phyloP scores from a whole-genome alignment of 1,140 invertebrate species.

The Rhopalosiphum maidis region DNA sequence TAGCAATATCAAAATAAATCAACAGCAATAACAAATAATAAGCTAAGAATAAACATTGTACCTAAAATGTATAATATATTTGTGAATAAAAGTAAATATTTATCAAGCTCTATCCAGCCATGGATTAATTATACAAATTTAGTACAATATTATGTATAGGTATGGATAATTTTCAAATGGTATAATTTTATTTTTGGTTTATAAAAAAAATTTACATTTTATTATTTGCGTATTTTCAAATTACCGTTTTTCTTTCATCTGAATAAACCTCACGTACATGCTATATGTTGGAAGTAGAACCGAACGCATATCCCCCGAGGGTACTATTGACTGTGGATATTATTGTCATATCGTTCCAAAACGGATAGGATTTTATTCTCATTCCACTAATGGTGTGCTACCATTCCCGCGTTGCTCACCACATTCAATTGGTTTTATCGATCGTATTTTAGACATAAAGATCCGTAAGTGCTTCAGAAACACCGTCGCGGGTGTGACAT shows the following conservation, averaged over 20 bases:
- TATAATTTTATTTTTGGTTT: background rate
- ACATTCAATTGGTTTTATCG: conserved; percentile 25
- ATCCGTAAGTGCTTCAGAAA: conserved; percentile 17
- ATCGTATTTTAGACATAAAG: conserved; percentile 14
- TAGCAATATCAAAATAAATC: too few species aligned
- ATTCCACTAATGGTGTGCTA: conserved; percentile 38
- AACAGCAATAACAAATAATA: background rate
- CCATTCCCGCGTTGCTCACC: conserved; percentile 12
- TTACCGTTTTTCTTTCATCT: background rate
- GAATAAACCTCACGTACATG: conserved; percentile 38
- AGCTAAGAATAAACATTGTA: background rate
- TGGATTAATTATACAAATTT: background rate
- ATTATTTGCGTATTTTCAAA: background rate
- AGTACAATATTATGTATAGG: background rate
- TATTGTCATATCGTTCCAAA: conserved; percentile 53
- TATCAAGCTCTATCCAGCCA: background rate
- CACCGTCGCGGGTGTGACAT: background rate
- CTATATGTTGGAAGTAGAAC: background rate
- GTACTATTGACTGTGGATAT: conserved; percentile 45
- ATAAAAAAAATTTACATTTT: background rate
- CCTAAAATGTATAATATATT: background rate
- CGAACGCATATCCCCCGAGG: conserved; percentile 13
- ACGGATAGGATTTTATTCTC: conserved; percentile 46
- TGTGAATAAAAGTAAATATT: background rate
- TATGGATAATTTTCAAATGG: background rate